Evolutionary conservation across 2,888 invertebrate genomes (phyloP).

Genomic region (Folsomia candida): DNA sequence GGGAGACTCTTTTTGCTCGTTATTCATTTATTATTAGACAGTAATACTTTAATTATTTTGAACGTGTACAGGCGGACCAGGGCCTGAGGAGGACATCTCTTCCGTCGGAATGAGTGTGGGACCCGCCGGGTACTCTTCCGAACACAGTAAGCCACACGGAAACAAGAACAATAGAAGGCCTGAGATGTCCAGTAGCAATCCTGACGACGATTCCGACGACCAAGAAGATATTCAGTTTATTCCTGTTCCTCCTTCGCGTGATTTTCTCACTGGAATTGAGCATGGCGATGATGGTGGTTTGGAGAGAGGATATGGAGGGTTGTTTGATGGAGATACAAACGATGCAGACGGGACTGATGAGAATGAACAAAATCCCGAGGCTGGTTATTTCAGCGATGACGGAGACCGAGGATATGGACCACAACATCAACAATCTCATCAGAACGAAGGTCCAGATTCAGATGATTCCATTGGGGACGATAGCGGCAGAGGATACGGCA

Average conservation of each 20-base stretch:
- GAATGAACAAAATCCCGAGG: not conserved
- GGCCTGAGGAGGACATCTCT: not conserved
- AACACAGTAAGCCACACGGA: not conserved
- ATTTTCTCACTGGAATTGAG: not conserved
- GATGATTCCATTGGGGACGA: not conserved
- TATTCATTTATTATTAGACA: too few species aligned
- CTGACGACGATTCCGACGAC: not conserved
- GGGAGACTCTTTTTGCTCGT: not conserved
- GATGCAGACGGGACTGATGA: not conserved
- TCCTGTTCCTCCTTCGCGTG: not conserved
- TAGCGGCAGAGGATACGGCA: not conserved
- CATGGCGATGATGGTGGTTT: not conserved
- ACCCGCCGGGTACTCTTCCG: not conserved
- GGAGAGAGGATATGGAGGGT: slow-evolving; percentile 2
- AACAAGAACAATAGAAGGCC: not conserved
- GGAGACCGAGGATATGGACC: not conserved
- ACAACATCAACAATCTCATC: not conserved
- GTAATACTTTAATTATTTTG: not conserved
- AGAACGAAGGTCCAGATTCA: not conserved
- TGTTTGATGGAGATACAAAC: not conserved
- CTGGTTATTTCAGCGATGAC: not conserved
- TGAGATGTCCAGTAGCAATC: not conserved
- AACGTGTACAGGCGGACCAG: not conserved
- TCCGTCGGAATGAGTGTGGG: not conserved
- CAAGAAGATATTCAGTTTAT: slow-evolving; percentile 8